phyloP scores from a whole-genome alignment of 2,797 vertebrate species.

The Acanthornis magna region DNA sequence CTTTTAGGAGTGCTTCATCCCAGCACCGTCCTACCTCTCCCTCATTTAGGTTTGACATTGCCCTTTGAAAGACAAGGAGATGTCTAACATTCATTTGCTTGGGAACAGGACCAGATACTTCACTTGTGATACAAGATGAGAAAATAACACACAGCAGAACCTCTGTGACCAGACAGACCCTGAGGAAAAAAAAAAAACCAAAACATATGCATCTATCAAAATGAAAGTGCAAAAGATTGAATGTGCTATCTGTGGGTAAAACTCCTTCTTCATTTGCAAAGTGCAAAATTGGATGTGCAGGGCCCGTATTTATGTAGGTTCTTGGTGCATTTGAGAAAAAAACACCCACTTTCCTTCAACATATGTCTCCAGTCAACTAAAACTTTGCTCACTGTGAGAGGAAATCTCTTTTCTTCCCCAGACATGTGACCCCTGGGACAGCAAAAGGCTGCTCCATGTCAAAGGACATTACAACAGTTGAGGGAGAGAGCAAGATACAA shows the following conservation, averaged over 20 bases:
- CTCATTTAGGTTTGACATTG: constrained; percentile 32
- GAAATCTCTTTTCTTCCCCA: not conserved
- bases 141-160: constrained; percentile 10
- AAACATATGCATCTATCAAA: not conserved
- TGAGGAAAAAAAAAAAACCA: not conserved
- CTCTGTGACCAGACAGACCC: not conserved
- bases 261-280: not conserved
- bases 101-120: constrained; percentile 5
- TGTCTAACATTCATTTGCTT: constrained; percentile 12
- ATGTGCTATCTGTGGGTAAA: not conserved
- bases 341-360: not conserved
- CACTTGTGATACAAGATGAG: not conserved
- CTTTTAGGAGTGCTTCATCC: constrained; percentile 33
- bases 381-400: not conserved
- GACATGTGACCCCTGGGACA: not conserved
- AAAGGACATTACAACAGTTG: not conserved
- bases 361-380: not conserved
- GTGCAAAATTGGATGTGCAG: not conserved
- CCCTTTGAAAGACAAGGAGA: constrained; percentile 28
- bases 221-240: not conserved
- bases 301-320: not conserved
- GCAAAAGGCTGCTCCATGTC: not conserved
- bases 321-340: not conserved
- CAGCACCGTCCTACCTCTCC: not conserved
- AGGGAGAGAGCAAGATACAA: not conserved